A percentile compares a stretch with the other conserved stretches of the same genome.
Evolutionary conservation across 2,888 invertebrate species (phyloP).

Genomic region (Hirtodrosophila duncani): DNA sequence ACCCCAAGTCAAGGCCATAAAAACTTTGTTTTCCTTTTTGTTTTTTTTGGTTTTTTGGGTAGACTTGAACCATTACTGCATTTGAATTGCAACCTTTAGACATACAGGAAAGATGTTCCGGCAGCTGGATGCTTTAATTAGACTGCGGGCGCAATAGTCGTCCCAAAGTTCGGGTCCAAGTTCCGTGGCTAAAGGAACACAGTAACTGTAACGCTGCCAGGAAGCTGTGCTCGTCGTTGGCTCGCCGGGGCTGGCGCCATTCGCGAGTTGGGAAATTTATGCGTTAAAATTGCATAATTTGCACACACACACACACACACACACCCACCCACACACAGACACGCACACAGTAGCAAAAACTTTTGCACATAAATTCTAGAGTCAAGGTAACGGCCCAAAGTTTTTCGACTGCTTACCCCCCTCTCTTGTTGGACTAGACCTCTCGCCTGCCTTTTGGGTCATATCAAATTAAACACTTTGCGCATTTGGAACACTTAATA

Average conservation of each 20-base stretch:
- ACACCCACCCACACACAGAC: conserved; percentile 8
- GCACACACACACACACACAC: conserved; percentile 22
- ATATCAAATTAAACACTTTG: conserved; percentile 68
- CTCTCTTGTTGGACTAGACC: conserved; percentile 2
- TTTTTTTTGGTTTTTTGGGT: conserved; percentile 1
- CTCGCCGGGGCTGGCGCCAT: conserved; percentile 8
- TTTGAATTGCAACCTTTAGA: conserved; percentile 40
- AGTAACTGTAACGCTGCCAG: conserved; percentile 8
- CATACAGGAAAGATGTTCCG: conserved; percentile 36
- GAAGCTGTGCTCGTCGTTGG: not conserved
- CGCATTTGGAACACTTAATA: conserved; percentile 31
- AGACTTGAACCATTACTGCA: conserved; percentile 10
- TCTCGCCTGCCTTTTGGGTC: conserved; percentile 21
- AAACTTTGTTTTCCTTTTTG: conserved; percentile 3
- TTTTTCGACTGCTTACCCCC: conserved; percentile 38
- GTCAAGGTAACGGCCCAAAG: conserved; percentile 63
- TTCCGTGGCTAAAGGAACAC: conserved; percentile 10
- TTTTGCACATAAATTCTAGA: conserved; percentile 63
- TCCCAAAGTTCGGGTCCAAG: conserved; percentile 45
- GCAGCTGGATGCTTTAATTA: conserved; percentile 61
- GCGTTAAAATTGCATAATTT: conserved; percentile 70
- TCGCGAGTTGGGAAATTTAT: conserved; percentile 60
- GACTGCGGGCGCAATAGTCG: conserved; percentile 51
- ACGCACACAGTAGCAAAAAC: conserved; percentile 30
- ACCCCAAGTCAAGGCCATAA: conserved; percentile 1